These are phyloP conservation scores for Charaxes varanes DNA, from an alignment of 1,140 invertebrate genomes.

Conservation along the genomic window DNA sequence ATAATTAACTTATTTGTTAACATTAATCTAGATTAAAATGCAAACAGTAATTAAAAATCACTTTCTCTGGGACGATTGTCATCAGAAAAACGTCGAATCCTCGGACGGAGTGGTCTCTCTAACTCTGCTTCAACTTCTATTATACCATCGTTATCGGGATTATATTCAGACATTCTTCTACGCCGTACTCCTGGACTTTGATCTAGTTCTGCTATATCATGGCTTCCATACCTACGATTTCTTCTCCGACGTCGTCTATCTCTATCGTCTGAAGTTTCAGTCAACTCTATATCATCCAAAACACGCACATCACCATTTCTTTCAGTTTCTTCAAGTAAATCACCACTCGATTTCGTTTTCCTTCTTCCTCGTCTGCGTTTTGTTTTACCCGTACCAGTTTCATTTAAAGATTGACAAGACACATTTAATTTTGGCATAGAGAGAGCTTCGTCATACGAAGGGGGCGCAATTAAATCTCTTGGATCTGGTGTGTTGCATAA, in stretches of 20 bases:
- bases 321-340: slow-evolving; percentile 65
- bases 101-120: slow-evolving; percentile 37
- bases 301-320: slow-evolving; percentile 47
- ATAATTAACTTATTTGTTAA: too few species aligned
- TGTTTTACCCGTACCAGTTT: slow-evolving; percentile 63
- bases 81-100: slow-evolving; percentile 43
- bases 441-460: slow-evolving; percentile 83
- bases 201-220: slow-evolving; percentile 61
- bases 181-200: slow-evolving; percentile 55
- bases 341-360: slow-evolving; percentile 71
- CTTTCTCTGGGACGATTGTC: slow-evolving; percentile 48
- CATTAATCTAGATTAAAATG: not conserved
- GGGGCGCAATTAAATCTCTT: slow-evolving; percentile 78
- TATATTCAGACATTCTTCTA: slow-evolving; percentile 48
- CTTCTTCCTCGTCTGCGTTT: slow-evolving; percentile 65
- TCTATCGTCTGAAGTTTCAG: slow-evolving; percentile 30
- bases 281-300: slow-evolving; percentile 42
- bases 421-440: slow-evolving; percentile 78
- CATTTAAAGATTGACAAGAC: slow-evolving; percentile 76
- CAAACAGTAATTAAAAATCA: slow-evolving; percentile 37
- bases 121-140: slow-evolving; percentile 52
- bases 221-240: slow-evolving; percentile 50
- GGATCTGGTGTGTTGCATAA: slow-evolving; percentile 76
- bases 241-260: slow-evolving; percentile 46
- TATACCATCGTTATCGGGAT: slow-evolving; percentile 29